Evolutionary conservation across 2,888 invertebrate genomes (phyloP), one percentile per base, ranked within the genome.

Genomic region (Tenthredo mesomela): DNA sequence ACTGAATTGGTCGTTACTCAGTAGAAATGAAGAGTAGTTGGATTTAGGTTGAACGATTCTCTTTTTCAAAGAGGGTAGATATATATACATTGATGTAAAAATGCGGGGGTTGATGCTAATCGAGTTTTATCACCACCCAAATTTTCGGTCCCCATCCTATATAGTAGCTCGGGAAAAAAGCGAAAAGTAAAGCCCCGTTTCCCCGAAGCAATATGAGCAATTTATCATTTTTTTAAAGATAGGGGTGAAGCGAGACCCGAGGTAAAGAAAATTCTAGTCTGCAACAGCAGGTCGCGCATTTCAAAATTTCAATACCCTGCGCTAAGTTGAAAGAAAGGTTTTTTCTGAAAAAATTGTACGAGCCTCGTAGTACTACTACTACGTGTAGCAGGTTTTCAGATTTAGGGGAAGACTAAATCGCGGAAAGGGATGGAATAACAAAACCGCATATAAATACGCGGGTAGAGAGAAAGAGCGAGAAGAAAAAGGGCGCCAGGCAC

Each of bases 401-500:
- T 21, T 5, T 10, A 21, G 43, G 73, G 21, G 73, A n/a, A 10
- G 21, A 40, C 40, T 40, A 10, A 21, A 21, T n/a, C 7, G 18
- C 43, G n/a, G 15, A 2, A 21, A 43, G 37, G 25, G 21, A 73
- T 7, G 12, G 43, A 33, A 25, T 29, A 67, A 33, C 1, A 4
- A 33, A 6, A 67, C 15, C 6, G 29, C 33, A 33, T 0, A 33
- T 0, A 33, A 4, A 33, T 12, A 18, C 33, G 12, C 6, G 33
- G 43, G 2, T 1, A 33, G 2, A 15, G 73, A 12, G 21, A 73
- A 43, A 73, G 43, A 73, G 43, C 12, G n/a, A 78, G 4, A 47
- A 37, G 15, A 78, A 78, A 77, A 77, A 78, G 37, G 78, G 78
- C 78, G 61, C 78, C 78, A 78, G 78, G 78, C 75, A 50, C 75